These are phyloP conservation scores for Callopanchax toddi DNA, from an alignment of 2,113 vertebrate species.

Conservation along the genomic window DNA sequence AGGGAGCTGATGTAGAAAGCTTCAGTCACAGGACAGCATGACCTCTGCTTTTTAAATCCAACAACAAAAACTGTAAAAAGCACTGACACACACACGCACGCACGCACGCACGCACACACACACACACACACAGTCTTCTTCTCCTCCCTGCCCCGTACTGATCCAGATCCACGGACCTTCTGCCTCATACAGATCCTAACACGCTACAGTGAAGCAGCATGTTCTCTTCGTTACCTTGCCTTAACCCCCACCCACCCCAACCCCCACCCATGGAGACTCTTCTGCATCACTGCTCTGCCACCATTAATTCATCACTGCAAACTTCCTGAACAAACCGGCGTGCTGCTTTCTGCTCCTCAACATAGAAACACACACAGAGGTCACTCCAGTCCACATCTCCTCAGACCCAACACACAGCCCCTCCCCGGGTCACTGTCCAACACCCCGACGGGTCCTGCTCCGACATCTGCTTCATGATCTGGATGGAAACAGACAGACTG, in stretches of 20 bases:
- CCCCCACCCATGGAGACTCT: no score
- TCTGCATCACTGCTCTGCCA: constrained; percentile 73
- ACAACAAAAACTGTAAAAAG: no score
- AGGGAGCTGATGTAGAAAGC: constrained; percentile 24
- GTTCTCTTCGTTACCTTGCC: constrained; percentile 17
- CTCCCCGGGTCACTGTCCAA: constrained; percentile 1
- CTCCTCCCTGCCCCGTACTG: no score
- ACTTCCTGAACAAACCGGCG: constrained; percentile 65
- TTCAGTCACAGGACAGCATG: constrained; percentile 24
- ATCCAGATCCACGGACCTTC: no score
- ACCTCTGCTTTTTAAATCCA: constrained; percentile 12
- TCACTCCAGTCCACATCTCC: constrained; percentile 25
- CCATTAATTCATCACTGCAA: constrained; percentile 69
- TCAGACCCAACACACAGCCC: constrained; percentile 14
- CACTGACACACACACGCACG: no score
- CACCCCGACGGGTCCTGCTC: constrained; percentile 5
- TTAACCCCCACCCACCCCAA: constrained; percentile 6
- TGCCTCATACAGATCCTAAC: no score
- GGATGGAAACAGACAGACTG: constrained; percentile 33
- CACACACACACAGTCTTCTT: no score
- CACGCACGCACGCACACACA: no score
- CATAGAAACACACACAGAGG: constrained; percentile 15
- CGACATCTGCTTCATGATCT: constrained; percentile 17
- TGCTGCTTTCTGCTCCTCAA: constrained; percentile 35
- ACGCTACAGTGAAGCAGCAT: constrained; percentile 24